Base-by-base conservation (phyloP, 2,797 vertebrate genomes). In the Lutra lutra region DNA sequence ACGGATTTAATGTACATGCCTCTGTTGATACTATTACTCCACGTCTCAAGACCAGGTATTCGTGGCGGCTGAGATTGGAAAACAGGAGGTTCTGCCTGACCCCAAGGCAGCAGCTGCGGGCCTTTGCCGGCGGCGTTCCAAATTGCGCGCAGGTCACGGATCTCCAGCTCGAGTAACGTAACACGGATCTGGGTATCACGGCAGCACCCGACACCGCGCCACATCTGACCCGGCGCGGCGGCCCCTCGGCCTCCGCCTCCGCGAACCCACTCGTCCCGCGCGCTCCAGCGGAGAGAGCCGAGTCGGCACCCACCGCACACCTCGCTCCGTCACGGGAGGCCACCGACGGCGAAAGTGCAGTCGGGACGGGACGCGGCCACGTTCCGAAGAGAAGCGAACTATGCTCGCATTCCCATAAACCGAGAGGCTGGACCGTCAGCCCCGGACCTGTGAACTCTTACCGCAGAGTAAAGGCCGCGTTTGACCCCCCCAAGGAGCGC, bases 321-420 rank as follows among this genome's bases (percentile, higher is more conserved):
- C 46, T 70, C 72, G 60, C 83, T 82, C 64, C 85, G 10, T 14
- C 72, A 54, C 15, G 79, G 70, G 73, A 94, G 66, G 78, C 32
- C 77, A 75, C 77, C 82, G 58, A 43, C 95, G 72, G 84, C 29
- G 23, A 88, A 84, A 86, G 23, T 40, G 15, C 3, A 58, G 51
- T 94, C 94, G 94, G 73, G 82, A 79, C 64, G 43, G 72, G 91
- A 94, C 79, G 75, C 64, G 64, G 82, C 72, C 95, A 91, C 48
- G 73, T 95, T 93, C 91, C 54, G 23, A 91, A 68, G 77, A 75
- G 38, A 38, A 58, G 25, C 29, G 25, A 25, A 64, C 18, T 93
- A 95, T 89, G 94, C 96, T 90, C 92, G 91, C 93, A 90, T 86
- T 94, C 91, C 83, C 85, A 89, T 40, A 15, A 77, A 90, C 82